Conservation (phyloP, 1,140 invertebrate species). For the Cydia pomonella region DNA sequence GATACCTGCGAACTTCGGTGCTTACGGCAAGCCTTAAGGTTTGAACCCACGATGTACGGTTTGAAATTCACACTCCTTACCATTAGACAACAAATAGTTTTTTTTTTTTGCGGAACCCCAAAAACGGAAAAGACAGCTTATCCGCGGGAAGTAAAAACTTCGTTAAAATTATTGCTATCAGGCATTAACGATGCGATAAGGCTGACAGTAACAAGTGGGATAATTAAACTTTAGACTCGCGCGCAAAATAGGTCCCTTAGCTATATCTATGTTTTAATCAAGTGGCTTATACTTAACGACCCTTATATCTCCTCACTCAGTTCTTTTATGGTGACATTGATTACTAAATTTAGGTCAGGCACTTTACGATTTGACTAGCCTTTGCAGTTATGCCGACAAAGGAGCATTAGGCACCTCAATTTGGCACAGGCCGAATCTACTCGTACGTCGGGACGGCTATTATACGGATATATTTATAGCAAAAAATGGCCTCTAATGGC, state of each 20-base stretch:
- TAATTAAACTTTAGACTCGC: conserved; percentile 22
- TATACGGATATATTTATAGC: neutral
- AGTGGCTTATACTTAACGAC: too few species aligned
- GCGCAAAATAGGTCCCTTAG: neutral
- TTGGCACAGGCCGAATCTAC: neutral
- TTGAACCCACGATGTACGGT: too few species aligned
- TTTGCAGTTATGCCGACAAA: neutral
- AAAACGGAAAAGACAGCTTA: neutral
- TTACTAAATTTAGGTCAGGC: neutral
- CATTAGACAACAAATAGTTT: too few species aligned
- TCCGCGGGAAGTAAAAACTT: conserved; percentile 3
- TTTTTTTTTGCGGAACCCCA: neutral
- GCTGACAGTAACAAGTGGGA: conserved; percentile 10
- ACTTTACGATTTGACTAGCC: neutral
- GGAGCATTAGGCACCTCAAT: neutral
- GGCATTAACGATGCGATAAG: conserved; percentile 3
- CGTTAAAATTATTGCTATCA: conserved; percentile 21
- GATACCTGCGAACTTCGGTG: too few species aligned
- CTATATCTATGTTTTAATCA: neutral
- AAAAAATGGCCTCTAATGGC: neutral
- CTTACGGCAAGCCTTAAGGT: too few species aligned
- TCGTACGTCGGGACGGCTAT: neutral
- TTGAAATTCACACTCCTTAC: too few species aligned
- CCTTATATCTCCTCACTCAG: too few species aligned
- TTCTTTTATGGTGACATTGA: too few species aligned